phyloP scores from a whole-genome alignment of 2,797 vertebrate species.

The Sorex maritimensis region DNA sequence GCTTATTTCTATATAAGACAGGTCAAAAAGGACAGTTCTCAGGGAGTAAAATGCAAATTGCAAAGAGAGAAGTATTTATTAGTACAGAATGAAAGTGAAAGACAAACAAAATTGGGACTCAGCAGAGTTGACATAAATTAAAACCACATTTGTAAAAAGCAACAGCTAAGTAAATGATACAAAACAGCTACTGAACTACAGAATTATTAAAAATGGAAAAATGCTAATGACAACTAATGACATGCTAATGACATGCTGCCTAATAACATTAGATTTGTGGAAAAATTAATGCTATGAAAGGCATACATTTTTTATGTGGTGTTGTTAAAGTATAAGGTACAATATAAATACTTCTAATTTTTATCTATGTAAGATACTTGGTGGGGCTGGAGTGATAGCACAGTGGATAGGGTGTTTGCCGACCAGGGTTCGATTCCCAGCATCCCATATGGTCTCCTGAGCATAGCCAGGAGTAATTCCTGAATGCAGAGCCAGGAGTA shows the following conservation, averaged over 20 bases:
- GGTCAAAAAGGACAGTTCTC: conserved; percentile 8
- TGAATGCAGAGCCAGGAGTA: too few relatives aligned
- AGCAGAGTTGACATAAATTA: conserved; percentile 2
- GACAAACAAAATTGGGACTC: conserved; percentile 2
- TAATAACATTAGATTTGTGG: neutral
- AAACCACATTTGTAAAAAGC: conserved; percentile 36
- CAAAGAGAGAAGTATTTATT: conserved; percentile 17
- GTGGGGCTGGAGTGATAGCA: neutral
- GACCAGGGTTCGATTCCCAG: too few relatives aligned
- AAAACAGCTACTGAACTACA: neutral
- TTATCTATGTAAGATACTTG: conserved; percentile 51
- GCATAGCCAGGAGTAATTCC: too few relatives aligned
- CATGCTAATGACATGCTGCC: neutral
- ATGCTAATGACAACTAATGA: conserved; percentile 50
- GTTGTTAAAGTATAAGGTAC: conserved; percentile 36
- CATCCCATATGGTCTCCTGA: too few relatives aligned
- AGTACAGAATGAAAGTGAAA: conserved; percentile 45
- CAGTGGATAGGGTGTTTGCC: too few relatives aligned
- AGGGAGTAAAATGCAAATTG: conserved; percentile 19
- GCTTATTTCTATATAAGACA: conserved; percentile 5
- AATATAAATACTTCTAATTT: conserved; percentile 31
- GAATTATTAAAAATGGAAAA: conserved; percentile 52
- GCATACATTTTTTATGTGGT: neutral
- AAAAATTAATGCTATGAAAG: conserved; percentile 55
- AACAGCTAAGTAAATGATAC: conserved; percentile 49